Base-by-base conservation (phyloP, 1,140 invertebrate species). In the Thaumetopoea pityocampa region DNA sequence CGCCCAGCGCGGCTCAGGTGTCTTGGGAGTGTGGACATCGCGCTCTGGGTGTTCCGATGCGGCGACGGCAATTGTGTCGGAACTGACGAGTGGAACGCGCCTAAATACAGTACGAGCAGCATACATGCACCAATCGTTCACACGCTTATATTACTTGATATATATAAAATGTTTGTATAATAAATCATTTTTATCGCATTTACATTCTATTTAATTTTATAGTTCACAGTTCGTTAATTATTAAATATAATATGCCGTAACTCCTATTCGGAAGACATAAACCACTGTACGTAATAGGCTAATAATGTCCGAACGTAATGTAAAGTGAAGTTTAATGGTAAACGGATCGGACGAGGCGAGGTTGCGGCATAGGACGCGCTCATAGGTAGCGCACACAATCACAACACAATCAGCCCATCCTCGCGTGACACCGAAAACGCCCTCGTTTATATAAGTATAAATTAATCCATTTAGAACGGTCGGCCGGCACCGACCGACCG, bases 391-490 rank as follows among this genome's bases (percentile, higher is more conserved):
- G 57, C 67, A 65, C 62, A 73, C 78, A 82, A 78, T 82, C 73
- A 82, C 74, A 77, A 77, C 71, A 74, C 73, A 78, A 77, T 82
- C 77, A 80, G 73, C 74, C 73, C 68, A 84, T 74, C 76, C 67
- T 84, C 61, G 76, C 71, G 67, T 80, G 80, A 80, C 76, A 82
- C 76, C 76, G 73, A 84, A 84, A 84, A 66, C 68, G 78, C 79
- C 78, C 80, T 79, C 77, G 76, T 65, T 76, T 69, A 78, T 80
- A 52, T 40, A 81, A 78, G 77, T 84, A 84, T 84, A 81, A 84
- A 84, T 84, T 84, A 84, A 78, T 81, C 76, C 77, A 84, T 84
- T 84, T 83, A 83, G 70, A 79, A 46, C 67, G 70, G 54, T 51
- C 78, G 73, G 66, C 71, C 67, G 67, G 68, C 62, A 76, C 69